Conservation (phyloP, 2,888 invertebrate species). For the Malthinus seriepunctatus region DNA sequence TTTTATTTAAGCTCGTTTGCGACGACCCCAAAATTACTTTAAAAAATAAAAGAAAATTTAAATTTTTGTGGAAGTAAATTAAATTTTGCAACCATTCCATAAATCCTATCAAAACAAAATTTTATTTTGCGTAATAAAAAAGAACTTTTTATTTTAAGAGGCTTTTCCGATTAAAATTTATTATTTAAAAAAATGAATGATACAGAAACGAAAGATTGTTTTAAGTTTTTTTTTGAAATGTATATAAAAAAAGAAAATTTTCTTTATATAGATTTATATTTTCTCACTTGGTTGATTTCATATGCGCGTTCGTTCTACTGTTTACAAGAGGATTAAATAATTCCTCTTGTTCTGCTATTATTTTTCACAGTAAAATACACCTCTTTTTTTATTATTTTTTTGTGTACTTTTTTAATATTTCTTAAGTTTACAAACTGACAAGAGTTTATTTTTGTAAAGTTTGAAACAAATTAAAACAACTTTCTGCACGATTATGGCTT, state of each 20-base stretch:
- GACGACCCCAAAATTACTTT: no score
- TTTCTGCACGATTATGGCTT: not conserved
- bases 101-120: no score
- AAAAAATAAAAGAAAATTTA: no score
- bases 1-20: no score
- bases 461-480: constrained; percentile 3
- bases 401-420: not conserved
- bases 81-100: no score
- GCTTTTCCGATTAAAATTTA: constrained; percentile 3
- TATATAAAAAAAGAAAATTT: constrained; percentile 14
- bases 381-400: not conserved
- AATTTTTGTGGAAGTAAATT: no score
- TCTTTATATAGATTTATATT: constrained; percentile 27
- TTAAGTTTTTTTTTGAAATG: not conserved
- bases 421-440: constrained; percentile 3
- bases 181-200: no score
- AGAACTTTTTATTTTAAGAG: not conserved
- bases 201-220: no score
- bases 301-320: constrained; percentile 24
- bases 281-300: constrained; percentile 23
- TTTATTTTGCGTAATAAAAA: no score
- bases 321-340: constrained; percentile 28
- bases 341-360: constrained; percentile 15
- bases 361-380: not conserved
- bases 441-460: constrained; percentile 1